A percentile compares a stretch with the other conserved stretches of the same genome.
Conservation (phyloP, 2,797 vertebrate species). For the Ispidina picta region DNA sequence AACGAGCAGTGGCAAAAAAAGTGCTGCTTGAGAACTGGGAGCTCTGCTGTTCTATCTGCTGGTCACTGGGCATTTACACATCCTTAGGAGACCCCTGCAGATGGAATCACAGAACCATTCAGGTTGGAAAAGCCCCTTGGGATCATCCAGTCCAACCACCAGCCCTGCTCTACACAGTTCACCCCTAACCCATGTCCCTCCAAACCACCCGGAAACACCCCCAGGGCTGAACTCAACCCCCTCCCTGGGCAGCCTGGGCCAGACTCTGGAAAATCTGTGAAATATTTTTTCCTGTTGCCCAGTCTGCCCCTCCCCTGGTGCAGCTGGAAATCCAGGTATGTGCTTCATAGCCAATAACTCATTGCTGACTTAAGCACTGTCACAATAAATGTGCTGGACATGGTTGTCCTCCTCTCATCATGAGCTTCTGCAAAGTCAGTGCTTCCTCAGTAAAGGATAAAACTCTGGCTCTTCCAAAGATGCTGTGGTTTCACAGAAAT, state of each 20-base stretch:
- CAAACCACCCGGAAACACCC: no score
- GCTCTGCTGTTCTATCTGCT: neutral
- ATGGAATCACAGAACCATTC: no score
- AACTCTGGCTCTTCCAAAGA: neutral
- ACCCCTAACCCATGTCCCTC: no score
- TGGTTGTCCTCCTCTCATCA: neutral
- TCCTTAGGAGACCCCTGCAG: neutral
- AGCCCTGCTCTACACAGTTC: no score
- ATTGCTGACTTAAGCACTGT: neutral
- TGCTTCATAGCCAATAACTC: neutral
- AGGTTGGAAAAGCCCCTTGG: no score
- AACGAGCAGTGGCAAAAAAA: neutral
- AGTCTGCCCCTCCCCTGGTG: no score
- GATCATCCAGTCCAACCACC: no score
- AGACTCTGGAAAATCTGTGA: no score
- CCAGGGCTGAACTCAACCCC: no score
- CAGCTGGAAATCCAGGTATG: neutral
- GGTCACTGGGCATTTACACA: neutral
- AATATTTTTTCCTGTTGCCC: no score
- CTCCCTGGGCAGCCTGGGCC: no score
- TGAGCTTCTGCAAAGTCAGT: neutral
- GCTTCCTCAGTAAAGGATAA: neutral
- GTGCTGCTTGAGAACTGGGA: neutral
- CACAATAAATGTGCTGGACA: neutral
- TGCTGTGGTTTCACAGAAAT: neutral